Percentiles rank a stretch among this genome's conserved stretches.
Conservation (phyloP, 2,888 invertebrate genomes). For the Drosophila cognata region DNA sequence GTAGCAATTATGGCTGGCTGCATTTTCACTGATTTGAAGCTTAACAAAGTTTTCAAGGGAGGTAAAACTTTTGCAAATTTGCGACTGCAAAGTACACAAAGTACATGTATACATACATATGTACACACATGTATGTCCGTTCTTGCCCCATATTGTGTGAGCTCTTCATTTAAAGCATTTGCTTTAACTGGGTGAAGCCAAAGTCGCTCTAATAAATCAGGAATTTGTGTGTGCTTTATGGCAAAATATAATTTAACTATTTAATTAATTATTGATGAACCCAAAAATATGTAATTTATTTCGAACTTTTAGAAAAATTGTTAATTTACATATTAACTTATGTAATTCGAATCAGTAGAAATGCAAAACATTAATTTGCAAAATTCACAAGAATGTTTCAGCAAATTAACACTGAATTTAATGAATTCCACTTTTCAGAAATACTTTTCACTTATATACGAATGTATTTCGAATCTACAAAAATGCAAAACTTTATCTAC, state of each 20-base stretch:
- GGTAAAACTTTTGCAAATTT: constrained; percentile 15
- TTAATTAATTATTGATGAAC: too few species aligned
- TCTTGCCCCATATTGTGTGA: background rate
- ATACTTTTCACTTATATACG: background rate
- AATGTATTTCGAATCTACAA: background rate
- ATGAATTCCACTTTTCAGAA: background rate
- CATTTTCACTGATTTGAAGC: constrained; percentile 44
- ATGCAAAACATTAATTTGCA: background rate
- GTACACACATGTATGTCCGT: background rate
- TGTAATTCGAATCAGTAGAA: background rate
- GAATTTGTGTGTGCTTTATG: background rate
- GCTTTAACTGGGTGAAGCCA: background rate
- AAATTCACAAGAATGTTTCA: background rate
- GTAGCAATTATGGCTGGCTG: constrained; percentile 20
- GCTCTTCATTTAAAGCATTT: background rate
- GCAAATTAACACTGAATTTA: background rate
- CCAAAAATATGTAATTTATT: background rate
- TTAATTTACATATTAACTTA: background rate
- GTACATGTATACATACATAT: background rate
- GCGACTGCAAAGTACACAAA: background rate
- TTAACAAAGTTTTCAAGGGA: constrained; percentile 30
- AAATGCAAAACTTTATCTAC: background rate
- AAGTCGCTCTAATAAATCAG: background rate
- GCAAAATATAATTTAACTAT: background rate
- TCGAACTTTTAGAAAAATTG: background rate